Evolutionary conservation across 2,888 invertebrate species (phyloP).

Genomic region (Biston stratarius): DNA sequence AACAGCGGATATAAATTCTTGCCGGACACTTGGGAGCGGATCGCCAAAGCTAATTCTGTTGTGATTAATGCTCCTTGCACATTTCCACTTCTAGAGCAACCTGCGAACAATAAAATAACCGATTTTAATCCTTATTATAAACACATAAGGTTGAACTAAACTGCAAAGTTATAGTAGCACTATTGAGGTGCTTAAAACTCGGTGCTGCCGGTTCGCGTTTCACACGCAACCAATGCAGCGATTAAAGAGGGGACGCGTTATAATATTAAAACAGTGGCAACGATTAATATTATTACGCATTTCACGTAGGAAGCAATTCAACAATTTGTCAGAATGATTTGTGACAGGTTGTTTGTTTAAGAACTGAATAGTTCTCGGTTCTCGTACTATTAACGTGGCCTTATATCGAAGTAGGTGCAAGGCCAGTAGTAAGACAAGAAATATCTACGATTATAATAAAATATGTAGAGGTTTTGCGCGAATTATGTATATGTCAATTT

Average conservation of each 20-base stretch:
- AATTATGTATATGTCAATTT: constrained; percentile 55
- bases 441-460: neutral
- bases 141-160: constrained; percentile 38
- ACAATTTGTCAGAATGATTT: constrained; percentile 53
- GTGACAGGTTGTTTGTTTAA: constrained; percentile 47
- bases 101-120: constrained; percentile 23
- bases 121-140: constrained; percentile 54
- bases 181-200: constrained; percentile 68
- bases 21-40: constrained; percentile 81
- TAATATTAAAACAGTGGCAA: constrained; percentile 73
- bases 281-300: constrained; percentile 62
- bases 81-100: constrained; percentile 64
- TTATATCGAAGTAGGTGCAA: neutral
- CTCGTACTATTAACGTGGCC: neutral
- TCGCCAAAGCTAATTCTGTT: constrained; percentile 86
- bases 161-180: constrained; percentile 46
- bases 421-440: neutral
- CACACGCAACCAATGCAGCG: constrained; percentile 80
- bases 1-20: constrained; percentile 74
- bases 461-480: constrained; percentile 44
- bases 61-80: constrained; percentile 84
- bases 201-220: constrained; percentile 82
- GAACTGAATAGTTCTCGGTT: constrained; percentile 4
- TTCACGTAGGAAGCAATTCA: constrained; percentile 55
- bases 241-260: constrained; percentile 78